Evolutionary conservation across 2,888 invertebrate species (phyloP).

Genomic region (Aethes cnicana): DNA sequence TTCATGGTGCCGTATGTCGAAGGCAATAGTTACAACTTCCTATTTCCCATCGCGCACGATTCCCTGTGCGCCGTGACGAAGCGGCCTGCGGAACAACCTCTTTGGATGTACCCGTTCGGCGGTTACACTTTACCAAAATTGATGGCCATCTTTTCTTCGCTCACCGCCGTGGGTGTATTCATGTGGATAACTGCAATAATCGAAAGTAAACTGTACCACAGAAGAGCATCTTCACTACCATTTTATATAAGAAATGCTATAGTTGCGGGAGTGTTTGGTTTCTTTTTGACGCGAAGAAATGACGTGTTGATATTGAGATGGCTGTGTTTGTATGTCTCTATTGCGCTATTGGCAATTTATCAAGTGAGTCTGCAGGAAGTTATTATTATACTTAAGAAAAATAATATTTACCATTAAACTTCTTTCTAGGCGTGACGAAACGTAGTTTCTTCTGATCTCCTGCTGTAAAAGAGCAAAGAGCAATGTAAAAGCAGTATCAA

Average conservation of each 20-base stretch:
- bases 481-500: not conserved
- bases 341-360: constrained; percentile 47
- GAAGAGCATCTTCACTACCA: constrained; percentile 5
- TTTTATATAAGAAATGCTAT: constrained; percentile 39
- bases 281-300: constrained; percentile 38
- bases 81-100: constrained; percentile 41
- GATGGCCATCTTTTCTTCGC: constrained; percentile 32
- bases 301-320: constrained; percentile 41
- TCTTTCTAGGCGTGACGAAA: not conserved
- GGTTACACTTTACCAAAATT: constrained; percentile 31
- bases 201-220: constrained; percentile 8
- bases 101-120: constrained; percentile 49
- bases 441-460: not conserved
- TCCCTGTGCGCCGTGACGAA: constrained; percentile 48
- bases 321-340: constrained; percentile 44
- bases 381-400: too few relatives aligned
- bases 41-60: constrained; percentile 46
- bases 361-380: constrained; percentile 49
- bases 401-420: not conserved
- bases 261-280: constrained; percentile 45
- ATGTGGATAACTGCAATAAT: constrained; percentile 43
- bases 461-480: not conserved
- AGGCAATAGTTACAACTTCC: constrained; percentile 36
- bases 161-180: constrained; percentile 37
- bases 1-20: constrained; percentile 49